Evolutionary conservation across 1,140 invertebrate genomes (phyloP), one percentile per base, ranked within the genome.

Genomic region (Pollicipes pollicipes): DNA sequence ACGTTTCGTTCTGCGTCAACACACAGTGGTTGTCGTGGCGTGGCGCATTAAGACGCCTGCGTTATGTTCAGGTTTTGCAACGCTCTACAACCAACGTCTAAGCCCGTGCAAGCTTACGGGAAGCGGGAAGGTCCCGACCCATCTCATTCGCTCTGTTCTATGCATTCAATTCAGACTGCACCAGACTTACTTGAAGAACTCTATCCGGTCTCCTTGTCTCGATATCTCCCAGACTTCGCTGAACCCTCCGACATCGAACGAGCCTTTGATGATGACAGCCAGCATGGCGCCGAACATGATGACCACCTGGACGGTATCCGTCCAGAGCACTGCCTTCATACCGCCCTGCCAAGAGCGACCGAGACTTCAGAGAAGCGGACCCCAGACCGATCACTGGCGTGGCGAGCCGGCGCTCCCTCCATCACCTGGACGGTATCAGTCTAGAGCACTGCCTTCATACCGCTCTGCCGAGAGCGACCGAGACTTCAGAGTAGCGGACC

Each of bases 201-300:
- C 69, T 2, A 72, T 70, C 3, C 73, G 69, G 30, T 68, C 70
- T 45, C 75, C 68, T 27, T 72, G 69, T 10, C 31, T 28, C 21
- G 70, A 71, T 45, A 32, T 69, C 45, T 74, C 27, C 73, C 74
- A 74, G 21, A 76, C 71, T 10, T 58, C 69, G 16, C 68, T n/a
- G 29, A 76, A 73, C 24, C 72, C 75, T 13, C 75, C 75, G 27
- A 69, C 66, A 30, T 73, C 73, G 0, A 73, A 13, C 3, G 72
- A 37, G 1, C 75, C 73, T 28, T 75, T 73, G 45, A 75, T 83
- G 63, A 92, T 88, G 1, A 95, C 84, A 76, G 86, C 85, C 73
- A 90, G 87, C 24, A 91, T 78, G 0, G 88, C 84, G n/a, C 78
- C 82, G 77, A 89, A 75, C 75, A 75, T 75, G 73, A 75, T 75